Evolutionary conservation across 2,113 vertebrate species (phyloP).

Genomic region (Hemicordylus capensis): DNA sequence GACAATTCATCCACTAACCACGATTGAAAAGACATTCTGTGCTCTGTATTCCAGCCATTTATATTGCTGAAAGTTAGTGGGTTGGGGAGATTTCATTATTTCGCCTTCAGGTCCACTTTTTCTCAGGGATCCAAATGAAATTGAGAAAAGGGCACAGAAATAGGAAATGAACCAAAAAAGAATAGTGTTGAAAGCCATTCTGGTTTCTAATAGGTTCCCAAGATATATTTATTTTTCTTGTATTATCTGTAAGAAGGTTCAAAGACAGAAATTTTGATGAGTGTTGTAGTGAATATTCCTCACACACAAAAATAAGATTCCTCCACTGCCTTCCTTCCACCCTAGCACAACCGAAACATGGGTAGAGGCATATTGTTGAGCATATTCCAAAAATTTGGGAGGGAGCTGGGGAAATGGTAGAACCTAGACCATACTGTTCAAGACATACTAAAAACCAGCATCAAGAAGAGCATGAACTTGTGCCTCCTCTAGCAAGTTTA

Average conservation of each 20-base stretch:
- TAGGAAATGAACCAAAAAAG: not conserved
- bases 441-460: too few species aligned
- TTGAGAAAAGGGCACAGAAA: not conserved
- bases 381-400: too few species aligned
- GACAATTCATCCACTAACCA: too few species aligned
- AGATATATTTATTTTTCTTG: not conserved
- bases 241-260: accelerated
- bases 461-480: too few species aligned
- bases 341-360: too few species aligned
- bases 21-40: too few species aligned
- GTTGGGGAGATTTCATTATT: conserved; percentile 6
- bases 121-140: not conserved
- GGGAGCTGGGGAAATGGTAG: too few species aligned
- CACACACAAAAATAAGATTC: too few species aligned
- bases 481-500: too few species aligned
- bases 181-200: not conserved
- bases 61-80: not conserved
- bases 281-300: not conserved
- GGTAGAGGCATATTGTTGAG: too few species aligned
- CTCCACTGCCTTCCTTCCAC: too few species aligned
- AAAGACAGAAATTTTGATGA: accelerated
- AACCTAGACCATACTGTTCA: too few species aligned
- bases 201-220: not conserved
- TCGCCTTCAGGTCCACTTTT: conserved; percentile 8
- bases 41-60: not conserved